Base-by-base conservation (phyloP, 2,888 invertebrate genomes). In the Keiferia lycopersicella region DNA sequence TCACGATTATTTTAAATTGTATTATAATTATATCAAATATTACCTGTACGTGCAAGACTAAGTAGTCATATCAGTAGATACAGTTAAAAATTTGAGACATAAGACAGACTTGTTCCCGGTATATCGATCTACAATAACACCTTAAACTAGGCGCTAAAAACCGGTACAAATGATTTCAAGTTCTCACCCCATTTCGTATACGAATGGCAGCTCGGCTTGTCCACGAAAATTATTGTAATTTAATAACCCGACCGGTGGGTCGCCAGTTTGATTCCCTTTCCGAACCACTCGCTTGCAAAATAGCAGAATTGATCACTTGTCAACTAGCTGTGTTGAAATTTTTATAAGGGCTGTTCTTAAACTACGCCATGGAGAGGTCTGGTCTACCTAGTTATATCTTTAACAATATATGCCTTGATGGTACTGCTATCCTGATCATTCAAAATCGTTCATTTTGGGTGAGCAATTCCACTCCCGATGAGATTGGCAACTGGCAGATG, bases 291-390 rank as follows among this genome's bases (percentile, higher is more conserved):
- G 84, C 71, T 83, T 76, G 84, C 81, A 72, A 85, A 80, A 76
- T 79, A 76, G 72, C 72, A 88, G 87, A 89, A 90, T 87, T 82
- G 88, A 84, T 88, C 88, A 89, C 88, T 88, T 89, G 89, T 84
- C 84, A 82, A 80, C 77, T 74, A 73, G 68, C 77, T 80, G 83
- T 83, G 83, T 83, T 71, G 60, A 48, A 77, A 75, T 84, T 74
- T 83, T 83, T 83, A 34, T 50, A 50, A 78, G 78, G 71, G 67
- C 82, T 81, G 81, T 84, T 82, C 50, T 16, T 30, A 7, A 56
- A 56, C 16, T 56, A 56, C 56, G 34, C 34, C 1, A 10, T 16
- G 1, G n/a, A 8, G 34, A 34, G 10, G n/a, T n/a, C n/a, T n/a
- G n/a, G n/a, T n/a, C n/a, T n/a, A n/a, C n/a, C n/a, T n/a, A n/a